Conservation (phyloP, 2,888 invertebrate species). For the Yponomeuta sedellus region DNA sequence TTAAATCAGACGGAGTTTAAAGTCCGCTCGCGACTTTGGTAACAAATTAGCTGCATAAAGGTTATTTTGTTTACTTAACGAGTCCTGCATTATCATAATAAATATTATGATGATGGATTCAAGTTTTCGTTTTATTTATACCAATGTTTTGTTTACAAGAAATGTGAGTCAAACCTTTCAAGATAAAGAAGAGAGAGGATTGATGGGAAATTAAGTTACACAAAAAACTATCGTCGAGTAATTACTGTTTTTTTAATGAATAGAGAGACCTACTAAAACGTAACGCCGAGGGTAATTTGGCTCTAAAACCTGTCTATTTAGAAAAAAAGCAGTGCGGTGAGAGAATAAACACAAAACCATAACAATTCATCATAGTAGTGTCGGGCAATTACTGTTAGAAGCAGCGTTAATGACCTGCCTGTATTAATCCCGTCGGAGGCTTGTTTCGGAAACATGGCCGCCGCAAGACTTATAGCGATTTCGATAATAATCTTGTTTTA, state of each 20-base stretch:
- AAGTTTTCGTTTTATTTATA: slow-evolving; percentile 22
- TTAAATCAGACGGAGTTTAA: slow-evolving; percentile 66
- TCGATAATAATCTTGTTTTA: slow-evolving; percentile 73
- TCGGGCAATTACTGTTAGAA: slow-evolving; percentile 68
- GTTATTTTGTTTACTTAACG: slow-evolving; percentile 36
- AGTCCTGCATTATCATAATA: slow-evolving; percentile 30
- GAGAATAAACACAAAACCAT: slow-evolving; percentile 62
- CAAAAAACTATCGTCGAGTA: background rate
- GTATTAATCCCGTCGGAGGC: slow-evolving; percentile 65
- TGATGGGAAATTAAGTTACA: background rate
- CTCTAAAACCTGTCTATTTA: background rate
- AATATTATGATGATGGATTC: slow-evolving; percentile 29
- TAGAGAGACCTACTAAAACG: background rate
- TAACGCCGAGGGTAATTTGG: background rate
- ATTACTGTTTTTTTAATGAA: background rate
- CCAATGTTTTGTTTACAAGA: slow-evolving; percentile 10
- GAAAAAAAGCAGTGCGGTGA: slow-evolving; percentile 32
- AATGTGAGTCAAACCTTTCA: background rate
- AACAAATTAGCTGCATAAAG: slow-evolving; percentile 59
- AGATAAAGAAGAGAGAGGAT: background rate
- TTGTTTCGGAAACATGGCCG: slow-evolving; percentile 47
- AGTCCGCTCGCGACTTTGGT: slow-evolving; percentile 64
- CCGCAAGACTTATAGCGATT: slow-evolving; percentile 64
- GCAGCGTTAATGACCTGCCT: slow-evolving; percentile 72
- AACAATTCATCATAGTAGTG: slow-evolving; percentile 73